Base-by-base conservation (phyloP, 2,888 invertebrate genomes). In the Asteroscopus sphinx region DNA sequence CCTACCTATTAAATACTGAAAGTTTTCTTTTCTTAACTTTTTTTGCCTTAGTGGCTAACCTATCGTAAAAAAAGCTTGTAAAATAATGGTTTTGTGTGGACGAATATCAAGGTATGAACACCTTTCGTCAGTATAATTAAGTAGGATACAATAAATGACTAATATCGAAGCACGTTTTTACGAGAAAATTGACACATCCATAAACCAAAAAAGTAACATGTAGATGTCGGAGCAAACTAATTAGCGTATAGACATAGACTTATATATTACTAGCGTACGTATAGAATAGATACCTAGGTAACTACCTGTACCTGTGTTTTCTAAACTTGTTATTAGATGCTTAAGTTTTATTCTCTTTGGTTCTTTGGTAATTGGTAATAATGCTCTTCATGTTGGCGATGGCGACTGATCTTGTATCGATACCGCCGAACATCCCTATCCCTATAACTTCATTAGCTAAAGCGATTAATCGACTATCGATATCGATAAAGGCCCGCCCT, bases 401-500 rank as follows among this genome's bases (percentile, higher is more conserved):
- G 46, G 35, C 61, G 47, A 48, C 35, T 55, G 45, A 68, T 65
- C 56, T 62, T 66, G 30, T 65, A 62, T 65, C 68, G 68, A 66
- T 56, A 52, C 48, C 12, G 21, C 32, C 5, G 41, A 55, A 55
- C 73, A 63, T 71, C 57, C 59, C 52, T 62, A 63, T 71, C 57
- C 59, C 52, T 62, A 60, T 69, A 71, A 68, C 67, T 59, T 64
- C 41, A 71, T 66, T 68, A 67, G 45, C 59, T 49, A 49, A 56
- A 62, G 42, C 68, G 64, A 73, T 73, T 67, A 73, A 69, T 65
- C 71, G 67, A 65, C 59, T 70, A 74, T 70, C 71, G 73, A 72
- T 73, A 71, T 74, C 73, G 71, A 73, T 75, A 71, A 69, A 72
- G 64, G 61, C 66, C 62, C 82, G 73, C 79, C 80, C 69, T 80